Evolutionary conservation across 2,113 vertebrate species (phyloP), one percentile per base, ranked within the genome.

Genomic region (Heterotis niloticus): DNA sequence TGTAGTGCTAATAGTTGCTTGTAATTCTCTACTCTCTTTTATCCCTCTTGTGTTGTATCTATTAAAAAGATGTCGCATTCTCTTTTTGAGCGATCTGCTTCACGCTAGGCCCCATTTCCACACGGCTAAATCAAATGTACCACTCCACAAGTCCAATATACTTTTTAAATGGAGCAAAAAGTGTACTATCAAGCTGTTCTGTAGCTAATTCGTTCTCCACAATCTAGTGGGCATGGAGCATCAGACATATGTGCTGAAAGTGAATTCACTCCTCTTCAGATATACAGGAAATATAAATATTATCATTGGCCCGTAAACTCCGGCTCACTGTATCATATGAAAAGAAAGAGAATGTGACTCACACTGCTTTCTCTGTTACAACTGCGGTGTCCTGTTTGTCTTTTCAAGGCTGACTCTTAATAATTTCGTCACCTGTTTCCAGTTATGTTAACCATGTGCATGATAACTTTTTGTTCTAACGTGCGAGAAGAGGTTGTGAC

Each of bases 371-470:
- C 74, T 20, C n/a, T 80, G 73, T 60, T 62, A 23, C 73, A 59
- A 60, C 23, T 52, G 11, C 23, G 73, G 28, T 18, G 18, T 67
- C 70, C 52, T n/a, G 20, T 64, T 51, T 77, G 75, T 64, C 59
- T 72, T 72, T 59, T 17, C 51, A 54, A 18, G 52, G n/a, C 26
- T 70, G 68, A 59, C n/a, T 26, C 26, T 44, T 44, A 44, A 44
- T 4, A 44, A 44, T 44, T 16, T 28, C 7, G n/a, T 64, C 20
- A 18, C 71, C 5, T 65, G 44, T 78, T 28, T 75, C 24, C 67
- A 5, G 75, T 79, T 34, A 79, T 44, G 34, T 72, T 79, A 82
- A 82, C 78, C 51, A 7, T 23, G 34, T 16, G 60, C 5, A 26
- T 59, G 57, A 70, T n/a, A 62, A 29, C 18, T 64, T 26, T 54